phyloP scores from a whole-genome alignment of 1,140 invertebrate species.

The Triops cancriformis region DNA sequence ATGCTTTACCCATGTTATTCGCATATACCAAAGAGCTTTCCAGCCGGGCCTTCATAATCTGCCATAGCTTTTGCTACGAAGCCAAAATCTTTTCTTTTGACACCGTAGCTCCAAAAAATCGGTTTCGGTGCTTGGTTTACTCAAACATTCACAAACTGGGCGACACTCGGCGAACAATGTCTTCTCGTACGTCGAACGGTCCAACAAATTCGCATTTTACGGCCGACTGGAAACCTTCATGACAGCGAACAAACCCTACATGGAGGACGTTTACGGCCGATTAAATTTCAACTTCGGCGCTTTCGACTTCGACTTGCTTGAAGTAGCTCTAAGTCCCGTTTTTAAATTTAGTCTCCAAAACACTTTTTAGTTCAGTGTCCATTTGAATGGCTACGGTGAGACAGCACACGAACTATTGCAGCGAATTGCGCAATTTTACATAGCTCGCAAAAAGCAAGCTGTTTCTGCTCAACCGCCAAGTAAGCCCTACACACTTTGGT shows the following conservation, averaged over 20 bases:
- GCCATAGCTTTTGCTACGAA: no score
- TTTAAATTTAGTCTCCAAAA: not conserved
- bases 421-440: not conserved
- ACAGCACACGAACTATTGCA: not conserved
- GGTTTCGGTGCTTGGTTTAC: not conserved
- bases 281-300: not conserved
- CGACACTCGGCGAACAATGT: not conserved
- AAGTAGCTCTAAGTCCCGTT: not conserved
- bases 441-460: not conserved
- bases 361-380: not conserved
- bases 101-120: not conserved
- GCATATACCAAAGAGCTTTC: no score
- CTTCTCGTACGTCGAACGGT: not conserved
- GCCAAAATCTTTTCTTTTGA: not conserved
- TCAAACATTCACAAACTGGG: not conserved
- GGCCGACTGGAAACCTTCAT: not conserved
- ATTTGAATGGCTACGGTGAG: not conserved
- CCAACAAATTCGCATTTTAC: not conserved
- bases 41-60: no score
- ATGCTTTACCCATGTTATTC: no score
- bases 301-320: not conserved
- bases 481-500: not conserved
- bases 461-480: not conserved
- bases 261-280: not conserved
- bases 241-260: not conserved